Evolutionary conservation across 1,140 invertebrate species (phyloP).

Genomic region (Drosophila malerkotliana): DNA sequence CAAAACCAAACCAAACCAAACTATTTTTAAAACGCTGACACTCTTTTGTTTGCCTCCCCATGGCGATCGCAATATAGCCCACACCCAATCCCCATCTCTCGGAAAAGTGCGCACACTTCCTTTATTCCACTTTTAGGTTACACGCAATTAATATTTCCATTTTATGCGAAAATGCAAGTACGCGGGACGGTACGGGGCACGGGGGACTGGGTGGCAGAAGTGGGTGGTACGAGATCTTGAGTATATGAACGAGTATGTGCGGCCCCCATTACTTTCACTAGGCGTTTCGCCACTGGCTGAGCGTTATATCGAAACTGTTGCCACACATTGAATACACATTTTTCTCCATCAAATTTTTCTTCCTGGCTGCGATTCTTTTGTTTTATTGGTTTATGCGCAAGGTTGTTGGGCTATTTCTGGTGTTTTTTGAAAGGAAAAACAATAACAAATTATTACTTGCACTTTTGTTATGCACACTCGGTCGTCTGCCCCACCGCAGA

Average conservation of each 20-base stretch:
- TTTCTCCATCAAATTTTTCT: slow-evolving; percentile 29
- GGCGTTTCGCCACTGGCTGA: slow-evolving; percentile 67
- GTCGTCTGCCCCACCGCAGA: slow-evolving; percentile 25
- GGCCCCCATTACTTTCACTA: slow-evolving; percentile 70
- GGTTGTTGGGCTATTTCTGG: slow-evolving; percentile 26
- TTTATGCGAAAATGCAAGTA: slow-evolving; percentile 63
- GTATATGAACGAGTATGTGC: slow-evolving; percentile 24
- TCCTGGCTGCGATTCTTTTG: slow-evolving; percentile 23
- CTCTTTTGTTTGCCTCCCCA: slow-evolving; percentile 66
- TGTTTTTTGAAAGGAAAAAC: slow-evolving; percentile 48
- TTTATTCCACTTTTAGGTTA: slow-evolving; percentile 73
- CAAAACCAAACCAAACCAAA: slow-evolving; percentile 37
- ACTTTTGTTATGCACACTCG: slow-evolving; percentile 69
- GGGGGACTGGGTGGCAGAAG: slow-evolving; percentile 16
- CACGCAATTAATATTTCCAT: slow-evolving; percentile 74
- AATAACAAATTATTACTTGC: slow-evolving; percentile 75
- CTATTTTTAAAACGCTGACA: slow-evolving; percentile 79
- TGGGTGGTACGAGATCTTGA: slow-evolving; percentile 7
- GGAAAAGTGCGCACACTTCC: slow-evolving; percentile 64
- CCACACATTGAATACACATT: slow-evolving; percentile 72
- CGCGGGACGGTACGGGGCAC: not conserved
- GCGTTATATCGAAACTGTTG: slow-evolving; percentile 64
- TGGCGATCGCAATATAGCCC: slow-evolving; percentile 11
- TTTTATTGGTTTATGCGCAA: slow-evolving; percentile 25
- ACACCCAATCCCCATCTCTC: slow-evolving; percentile 3